A percentile compares a stretch with the other conserved stretches of the same genome.
Evolutionary conservation across 92 coral and sea anemone species (phyloP).

Genomic region (Scolanthus callimorphus): DNA sequence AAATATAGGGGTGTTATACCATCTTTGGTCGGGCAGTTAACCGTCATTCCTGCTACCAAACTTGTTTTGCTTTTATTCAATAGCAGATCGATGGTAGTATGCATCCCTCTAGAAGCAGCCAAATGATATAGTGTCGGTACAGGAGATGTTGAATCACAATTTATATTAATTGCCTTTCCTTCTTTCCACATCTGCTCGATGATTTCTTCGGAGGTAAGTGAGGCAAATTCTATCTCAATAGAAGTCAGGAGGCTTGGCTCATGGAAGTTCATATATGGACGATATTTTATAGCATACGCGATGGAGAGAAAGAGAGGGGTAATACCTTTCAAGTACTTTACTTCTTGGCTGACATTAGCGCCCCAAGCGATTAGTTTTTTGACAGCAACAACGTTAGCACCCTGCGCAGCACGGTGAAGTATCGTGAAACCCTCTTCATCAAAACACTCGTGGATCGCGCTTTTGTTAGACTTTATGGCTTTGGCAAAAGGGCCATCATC

Average conservation of each 20-base stretch:
- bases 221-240: constrained; percentile 21
- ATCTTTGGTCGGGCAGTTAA: constrained; percentile 16
- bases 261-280: constrained; percentile 24
- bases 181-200: constrained; percentile 5
- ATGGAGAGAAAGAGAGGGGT: constrained; percentile 41
- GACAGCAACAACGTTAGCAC: constrained; percentile 48
- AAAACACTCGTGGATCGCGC: constrained; percentile 42
- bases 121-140: constrained; percentile 13
- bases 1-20: constrained; percentile 24
- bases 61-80: constrained; percentile 7
- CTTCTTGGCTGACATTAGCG: constrained; percentile 28
- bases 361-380: constrained; percentile 18
- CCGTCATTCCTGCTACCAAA: constrained; percentile 5
- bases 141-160: constrained; percentile 7
- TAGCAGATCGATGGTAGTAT: constrained; percentile 5
- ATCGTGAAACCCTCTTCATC: constrained; percentile 67
- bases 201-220: constrained; percentile 12
- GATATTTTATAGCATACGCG: constrained; percentile 27
- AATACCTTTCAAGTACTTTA: constrained; percentile 17
- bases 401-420: constrained; percentile 73
- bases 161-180: constrained; percentile 8
- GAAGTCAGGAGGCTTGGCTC: constrained; percentile 16
- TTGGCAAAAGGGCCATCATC: constrained; percentile 16
- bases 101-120: constrained; percentile 35
- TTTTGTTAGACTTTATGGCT: constrained; percentile 21